Evolutionary conservation across 1,140 invertebrate species (phyloP).

Genomic region (Zaprionus taronus): DNA sequence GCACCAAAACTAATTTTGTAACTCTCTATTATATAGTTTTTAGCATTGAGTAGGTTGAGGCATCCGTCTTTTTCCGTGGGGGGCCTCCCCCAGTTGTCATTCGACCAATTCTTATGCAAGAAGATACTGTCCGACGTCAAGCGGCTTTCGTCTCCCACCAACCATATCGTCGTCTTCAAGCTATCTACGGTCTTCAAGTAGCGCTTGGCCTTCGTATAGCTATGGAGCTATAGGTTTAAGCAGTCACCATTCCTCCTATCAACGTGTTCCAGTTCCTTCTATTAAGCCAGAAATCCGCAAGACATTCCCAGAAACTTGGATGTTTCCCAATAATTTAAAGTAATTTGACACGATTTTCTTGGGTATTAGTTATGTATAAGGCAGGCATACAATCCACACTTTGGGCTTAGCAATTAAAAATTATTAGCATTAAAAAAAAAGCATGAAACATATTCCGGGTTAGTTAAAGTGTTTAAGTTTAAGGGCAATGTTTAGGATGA

Average conservation of each 20-base stretch:
- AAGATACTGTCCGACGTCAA: not conserved
- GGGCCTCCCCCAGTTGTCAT: not conserved
- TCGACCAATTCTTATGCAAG: not conserved
- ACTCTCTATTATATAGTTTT: not conserved
- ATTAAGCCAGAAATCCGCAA: not conserved
- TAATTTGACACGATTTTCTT: not conserved
- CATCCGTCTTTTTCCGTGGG: accelerated
- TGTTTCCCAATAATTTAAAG: not conserved
- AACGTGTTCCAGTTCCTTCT: not conserved
- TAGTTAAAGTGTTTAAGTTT: not conserved
- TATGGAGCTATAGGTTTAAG: not conserved
- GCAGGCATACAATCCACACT: not conserved
- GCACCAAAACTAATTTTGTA: not conserved
- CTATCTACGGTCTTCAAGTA: not conserved
- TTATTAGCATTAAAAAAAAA: too few species aligned
- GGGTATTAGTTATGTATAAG: not conserved
- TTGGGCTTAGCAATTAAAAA: not conserved
- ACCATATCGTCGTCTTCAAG: not conserved
- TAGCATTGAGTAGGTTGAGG: not conserved
- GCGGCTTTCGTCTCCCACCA: not conserved
- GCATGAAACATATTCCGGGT: not conserved
- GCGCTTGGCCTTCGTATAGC: not conserved
- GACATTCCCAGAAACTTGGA: not conserved
- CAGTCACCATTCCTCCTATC: not conserved
- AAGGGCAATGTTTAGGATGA: not conserved